Evolutionary conservation across 2,797 vertebrate genomes (phyloP).

Genomic region (Melanotaenia trifasciata): DNA sequence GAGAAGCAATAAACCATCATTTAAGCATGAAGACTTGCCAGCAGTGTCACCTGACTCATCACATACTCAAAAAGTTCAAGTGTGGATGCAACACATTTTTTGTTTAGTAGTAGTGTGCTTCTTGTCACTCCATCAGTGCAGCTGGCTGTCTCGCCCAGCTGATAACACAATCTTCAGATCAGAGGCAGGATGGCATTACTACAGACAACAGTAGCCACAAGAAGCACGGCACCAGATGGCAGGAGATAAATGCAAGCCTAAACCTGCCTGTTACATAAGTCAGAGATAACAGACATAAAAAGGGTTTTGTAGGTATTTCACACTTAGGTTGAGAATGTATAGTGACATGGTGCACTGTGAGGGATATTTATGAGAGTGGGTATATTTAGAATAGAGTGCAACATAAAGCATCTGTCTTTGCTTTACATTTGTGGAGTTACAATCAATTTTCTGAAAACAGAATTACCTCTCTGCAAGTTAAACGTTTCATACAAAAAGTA

Average conservation of each 20-base stretch:
- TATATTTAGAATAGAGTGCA: background rate
- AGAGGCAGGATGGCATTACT: constrained; percentile 27
- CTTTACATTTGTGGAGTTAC: background rate
- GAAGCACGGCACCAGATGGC: constrained; percentile 63
- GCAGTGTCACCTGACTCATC: constrained; percentile 7
- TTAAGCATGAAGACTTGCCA: too few relatives aligned
- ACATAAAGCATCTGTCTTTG: background rate
- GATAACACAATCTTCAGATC: constrained; percentile 79
- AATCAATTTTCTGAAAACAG: background rate
- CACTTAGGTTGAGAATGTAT: constrained; percentile 13
- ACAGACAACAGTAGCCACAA: constrained; percentile 42
- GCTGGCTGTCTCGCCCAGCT: constrained; percentile 59
- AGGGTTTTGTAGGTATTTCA: constrained; percentile 24
- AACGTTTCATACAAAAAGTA: background rate
- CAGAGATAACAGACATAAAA: constrained; percentile 41
- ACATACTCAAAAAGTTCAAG: background rate
- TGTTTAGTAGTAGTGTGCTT: constrained; percentile 24
- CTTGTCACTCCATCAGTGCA: constrained; percentile 70
- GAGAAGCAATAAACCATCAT: too few relatives aligned
- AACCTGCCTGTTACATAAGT: constrained; percentile 64
- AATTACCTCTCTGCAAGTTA: background rate
- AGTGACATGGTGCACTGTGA: background rate
- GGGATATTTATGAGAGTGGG: background rate
- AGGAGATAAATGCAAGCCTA: constrained; percentile 66
- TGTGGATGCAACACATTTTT: constrained; percentile 44